Conservation (phyloP, 2,113 vertebrate species). For the Garra rufa region DNA sequence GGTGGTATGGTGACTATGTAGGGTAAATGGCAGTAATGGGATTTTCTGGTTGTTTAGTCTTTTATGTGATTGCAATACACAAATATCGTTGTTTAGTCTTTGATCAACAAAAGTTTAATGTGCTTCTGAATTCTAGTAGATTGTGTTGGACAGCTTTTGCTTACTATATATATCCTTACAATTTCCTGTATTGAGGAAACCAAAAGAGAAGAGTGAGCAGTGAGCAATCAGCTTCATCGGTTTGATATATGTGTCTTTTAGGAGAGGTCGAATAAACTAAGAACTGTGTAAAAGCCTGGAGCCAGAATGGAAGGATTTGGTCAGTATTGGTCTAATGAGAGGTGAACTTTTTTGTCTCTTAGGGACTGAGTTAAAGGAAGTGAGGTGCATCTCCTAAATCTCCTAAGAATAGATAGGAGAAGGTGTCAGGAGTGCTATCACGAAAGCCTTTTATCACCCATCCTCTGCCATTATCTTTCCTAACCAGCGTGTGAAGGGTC, state of each 20-base stretch:
- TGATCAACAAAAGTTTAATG: background rate
- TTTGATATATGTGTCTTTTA: constrained; percentile 37
- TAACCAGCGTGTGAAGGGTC: constrained; percentile 48
- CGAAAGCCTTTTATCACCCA: constrained; percentile 61
- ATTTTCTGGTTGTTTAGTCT: background rate
- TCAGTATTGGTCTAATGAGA: constrained; percentile 47
- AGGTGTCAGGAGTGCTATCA: constrained; percentile 51
- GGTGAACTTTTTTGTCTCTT: background rate
- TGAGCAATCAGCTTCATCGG: background rate
- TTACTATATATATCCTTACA: background rate
- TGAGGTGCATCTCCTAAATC: constrained; percentile 44
- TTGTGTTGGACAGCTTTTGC: background rate
- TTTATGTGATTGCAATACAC: background rate
- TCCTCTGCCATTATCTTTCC: constrained; percentile 58
- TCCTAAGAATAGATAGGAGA: constrained; percentile 50
- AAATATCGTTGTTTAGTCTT: background rate
- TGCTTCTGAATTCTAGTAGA: background rate
- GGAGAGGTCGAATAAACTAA: constrained; percentile 23
- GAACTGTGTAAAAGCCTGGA: constrained; percentile 33
- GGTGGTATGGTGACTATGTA: background rate
- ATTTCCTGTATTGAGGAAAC: background rate
- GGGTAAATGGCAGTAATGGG: background rate
- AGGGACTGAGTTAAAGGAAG: constrained; percentile 33
- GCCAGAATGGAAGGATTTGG: constrained; percentile 27
- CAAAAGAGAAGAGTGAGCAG: background rate